phyloP scores from a whole-genome alignment of 35 echinoderm and acorn worm genomes.

The Amphiura filiformis region DNA sequence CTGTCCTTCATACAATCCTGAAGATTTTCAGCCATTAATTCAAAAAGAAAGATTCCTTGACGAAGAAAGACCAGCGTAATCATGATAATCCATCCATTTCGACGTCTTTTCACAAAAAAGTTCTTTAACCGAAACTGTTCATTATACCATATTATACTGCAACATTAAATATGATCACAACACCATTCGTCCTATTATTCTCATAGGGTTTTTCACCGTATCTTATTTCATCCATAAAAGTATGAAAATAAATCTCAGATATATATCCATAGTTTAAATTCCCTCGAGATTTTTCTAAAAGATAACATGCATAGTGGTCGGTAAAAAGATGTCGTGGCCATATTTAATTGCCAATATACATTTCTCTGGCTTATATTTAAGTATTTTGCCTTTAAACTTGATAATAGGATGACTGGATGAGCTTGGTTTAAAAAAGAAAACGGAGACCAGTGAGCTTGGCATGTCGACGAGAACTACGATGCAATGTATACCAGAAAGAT shows the following conservation, averaged over 20 bases:
- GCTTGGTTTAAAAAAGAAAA: too few relatives aligned
- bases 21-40: too few relatives aligned
- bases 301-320: constrained; percentile 2
- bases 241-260: background rate
- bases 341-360: constrained; percentile 9
- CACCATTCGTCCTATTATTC: background rate
- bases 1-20: too few relatives aligned
- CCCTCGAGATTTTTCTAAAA: background rate
- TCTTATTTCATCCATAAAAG: background rate
- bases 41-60: too few relatives aligned
- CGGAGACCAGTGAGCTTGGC: too few relatives aligned
- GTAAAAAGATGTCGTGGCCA: background rate
- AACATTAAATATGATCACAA: constrained; percentile 8
- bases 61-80: too few relatives aligned
- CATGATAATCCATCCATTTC: background rate
- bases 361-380: background rate
- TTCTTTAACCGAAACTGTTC: background rate
- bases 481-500: too few relatives aligned
- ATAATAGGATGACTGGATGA: constrained; percentile 10
- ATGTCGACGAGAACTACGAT: too few relatives aligned
- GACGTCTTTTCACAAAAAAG: background rate
- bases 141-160: background rate
- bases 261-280: background rate
- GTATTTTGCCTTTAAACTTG: background rate
- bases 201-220: background rate